Conservation (phyloP, 2,888 invertebrate species). For the Leptopilina syphax region DNA sequence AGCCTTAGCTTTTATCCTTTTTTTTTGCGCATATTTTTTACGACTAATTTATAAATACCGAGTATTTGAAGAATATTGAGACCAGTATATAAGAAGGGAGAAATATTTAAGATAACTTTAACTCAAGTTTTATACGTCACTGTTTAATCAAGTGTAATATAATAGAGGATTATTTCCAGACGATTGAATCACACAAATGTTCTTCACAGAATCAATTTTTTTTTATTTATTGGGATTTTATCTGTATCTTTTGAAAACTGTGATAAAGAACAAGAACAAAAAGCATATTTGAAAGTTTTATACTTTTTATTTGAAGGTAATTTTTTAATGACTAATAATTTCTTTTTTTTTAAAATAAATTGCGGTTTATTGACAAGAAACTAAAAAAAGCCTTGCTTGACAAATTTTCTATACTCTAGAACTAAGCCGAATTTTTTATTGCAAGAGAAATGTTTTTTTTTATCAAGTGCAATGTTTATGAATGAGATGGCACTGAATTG, state of each 20-base stretch:
- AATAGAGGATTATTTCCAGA: neutral
- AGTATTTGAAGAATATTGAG: conserved; percentile 12
- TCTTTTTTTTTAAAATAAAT: neutral
- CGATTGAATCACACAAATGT: neutral
- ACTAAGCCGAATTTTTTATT: conserved; percentile 16
- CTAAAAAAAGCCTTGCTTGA: neutral
- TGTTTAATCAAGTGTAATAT: conserved; percentile 31
- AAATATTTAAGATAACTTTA: conserved; percentile 7
- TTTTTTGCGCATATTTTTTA: conserved; percentile 17
- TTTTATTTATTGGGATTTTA: conserved; percentile 8
- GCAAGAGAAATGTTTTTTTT: conserved; percentile 11
- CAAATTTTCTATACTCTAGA: neutral
- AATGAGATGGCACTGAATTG: conserved; percentile 7
- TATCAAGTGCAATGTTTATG: neutral
- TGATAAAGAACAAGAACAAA: conserved; percentile 12
- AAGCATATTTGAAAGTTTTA: neutral
- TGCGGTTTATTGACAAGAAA: neutral
- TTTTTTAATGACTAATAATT: neutral
- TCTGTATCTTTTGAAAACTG: conserved; percentile 23
- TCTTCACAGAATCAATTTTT: conserved; percentile 16
- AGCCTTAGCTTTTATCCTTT: neutral
- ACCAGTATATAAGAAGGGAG: neutral
- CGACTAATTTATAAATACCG: neutral
- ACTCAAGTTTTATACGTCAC: conserved; percentile 16
- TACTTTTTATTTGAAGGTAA: neutral